phyloP scores from a whole-genome alignment of 2,113 vertebrate species.

The Lampris incognitus region DNA sequence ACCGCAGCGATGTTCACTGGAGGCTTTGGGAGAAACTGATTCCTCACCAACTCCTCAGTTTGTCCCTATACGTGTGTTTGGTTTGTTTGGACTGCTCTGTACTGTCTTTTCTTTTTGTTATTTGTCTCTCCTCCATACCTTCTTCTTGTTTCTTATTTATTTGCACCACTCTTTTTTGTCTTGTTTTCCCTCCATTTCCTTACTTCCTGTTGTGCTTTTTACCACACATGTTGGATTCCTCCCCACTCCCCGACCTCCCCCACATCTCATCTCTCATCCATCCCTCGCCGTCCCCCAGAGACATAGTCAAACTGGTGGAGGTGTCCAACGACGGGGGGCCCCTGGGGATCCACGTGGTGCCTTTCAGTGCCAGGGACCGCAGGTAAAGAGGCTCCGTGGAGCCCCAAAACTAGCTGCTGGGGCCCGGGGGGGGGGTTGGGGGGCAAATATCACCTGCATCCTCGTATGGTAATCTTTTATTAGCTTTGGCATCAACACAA shows the following conservation, averaged over 20 bases:
- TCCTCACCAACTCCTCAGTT: background rate
- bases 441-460: background rate
- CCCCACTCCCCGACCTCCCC: background rate
- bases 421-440: background rate
- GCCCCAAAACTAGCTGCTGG: background rate
- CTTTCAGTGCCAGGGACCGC: slow-evolving; percentile 95
- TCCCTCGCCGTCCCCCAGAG: slow-evolving; percentile 84
- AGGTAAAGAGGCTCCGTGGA: slow-evolving; percentile 85
- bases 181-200: slow-evolving; percentile 30
- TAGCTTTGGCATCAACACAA: background rate
- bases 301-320: slow-evolving; percentile 96
- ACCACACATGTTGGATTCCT: slow-evolving; percentile 48
- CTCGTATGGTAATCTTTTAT: background rate
- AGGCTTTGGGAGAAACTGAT: background rate
- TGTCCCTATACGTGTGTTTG: slow-evolving; percentile 2
- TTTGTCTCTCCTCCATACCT: background rate
- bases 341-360: slow-evolving; percentile 98
- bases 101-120: slow-evolving; percentile 19
- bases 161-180: background rate
- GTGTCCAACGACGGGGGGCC: slow-evolving; percentile 97
- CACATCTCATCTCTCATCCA: slow-evolving; percentile 10
- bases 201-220: slow-evolving; percentile 61
- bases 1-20: no score
- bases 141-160: slow-evolving; percentile 26
- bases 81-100: slow-evolving; percentile 47